phyloP scores from a whole-genome alignment of 2,797 vertebrate genomes.

The Linurgus olivaceus region DNA sequence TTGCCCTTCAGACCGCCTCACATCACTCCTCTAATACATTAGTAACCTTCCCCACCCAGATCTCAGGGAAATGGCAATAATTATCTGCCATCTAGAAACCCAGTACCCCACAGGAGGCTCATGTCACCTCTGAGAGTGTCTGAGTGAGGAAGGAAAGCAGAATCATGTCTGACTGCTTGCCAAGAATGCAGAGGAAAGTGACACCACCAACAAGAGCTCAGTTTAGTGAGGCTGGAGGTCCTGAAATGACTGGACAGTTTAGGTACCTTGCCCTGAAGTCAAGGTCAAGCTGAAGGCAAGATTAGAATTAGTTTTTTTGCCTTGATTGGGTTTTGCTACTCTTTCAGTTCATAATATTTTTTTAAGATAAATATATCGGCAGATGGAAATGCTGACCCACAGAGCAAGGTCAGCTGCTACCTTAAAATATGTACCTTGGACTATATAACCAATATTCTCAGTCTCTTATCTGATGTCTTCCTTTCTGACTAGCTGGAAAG shows the following conservation, averaged over 20 bases:
- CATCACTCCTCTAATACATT: background rate
- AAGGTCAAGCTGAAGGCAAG: background rate
- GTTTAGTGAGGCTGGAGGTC: background rate
- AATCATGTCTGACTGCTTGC: background rate
- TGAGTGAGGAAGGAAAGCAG: background rate
- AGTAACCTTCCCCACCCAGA: background rate
- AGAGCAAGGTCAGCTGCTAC: background rate
- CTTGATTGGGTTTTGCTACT: background rate
- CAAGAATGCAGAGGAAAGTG: background rate
- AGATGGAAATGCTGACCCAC: background rate
- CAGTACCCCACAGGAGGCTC: background rate
- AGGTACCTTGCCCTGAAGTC: background rate
- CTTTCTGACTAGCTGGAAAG: background rate
- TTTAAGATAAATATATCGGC: background rate
- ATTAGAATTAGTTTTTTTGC: background rate
- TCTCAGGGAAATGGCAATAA: constrained; percentile 22
- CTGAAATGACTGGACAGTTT: background rate
- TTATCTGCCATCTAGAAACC: constrained; percentile 5
- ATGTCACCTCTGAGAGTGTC: background rate
- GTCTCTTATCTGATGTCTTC: background rate
- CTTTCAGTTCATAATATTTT: background rate
- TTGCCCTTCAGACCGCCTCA: background rate
- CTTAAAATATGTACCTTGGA: background rate
- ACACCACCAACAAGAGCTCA: background rate
- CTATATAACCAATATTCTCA: background rate